A percentile compares a stretch with the other conserved stretches of the same genome.
phyloP scores from a whole-genome alignment of 2,888 invertebrate genomes.

The Lordiphosa fenestrarum region DNA sequence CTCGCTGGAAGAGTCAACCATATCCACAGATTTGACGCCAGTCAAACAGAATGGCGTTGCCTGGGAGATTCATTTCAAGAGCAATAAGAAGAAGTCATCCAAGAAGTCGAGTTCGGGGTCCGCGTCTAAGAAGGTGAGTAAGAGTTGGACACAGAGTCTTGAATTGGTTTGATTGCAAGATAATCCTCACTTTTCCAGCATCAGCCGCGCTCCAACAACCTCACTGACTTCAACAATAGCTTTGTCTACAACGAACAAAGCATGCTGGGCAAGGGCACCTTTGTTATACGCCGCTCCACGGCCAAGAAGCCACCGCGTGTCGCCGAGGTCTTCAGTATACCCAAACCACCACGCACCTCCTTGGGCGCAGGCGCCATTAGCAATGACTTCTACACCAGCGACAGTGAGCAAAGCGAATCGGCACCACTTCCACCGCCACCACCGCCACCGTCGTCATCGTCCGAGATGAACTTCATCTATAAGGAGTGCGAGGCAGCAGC shows the following conservation, averaged over 20 bases:
- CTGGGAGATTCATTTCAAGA: conserved; percentile 92
- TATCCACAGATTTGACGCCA: conserved; percentile 82
- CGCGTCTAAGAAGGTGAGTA: conserved; percentile 41
- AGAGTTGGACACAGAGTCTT: too few relatives aligned
- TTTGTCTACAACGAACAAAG: conserved; percentile 67
- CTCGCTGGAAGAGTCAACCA: conserved; percentile 85
- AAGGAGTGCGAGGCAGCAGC: conserved; percentile 81
- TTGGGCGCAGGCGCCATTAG: conserved; percentile 34
- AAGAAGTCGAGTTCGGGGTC: conserved; percentile 37
- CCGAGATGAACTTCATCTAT: conserved; percentile 79
- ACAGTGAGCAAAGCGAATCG: conserved; percentile 53
- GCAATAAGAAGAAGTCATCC: conserved; percentile 48
- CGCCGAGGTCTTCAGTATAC: conserved; percentile 64
- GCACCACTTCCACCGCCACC: conserved; percentile 31
- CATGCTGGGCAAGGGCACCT: conserved; percentile 86
- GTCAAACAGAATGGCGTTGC: conserved; percentile 91
- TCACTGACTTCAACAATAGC: conserved; percentile 52
- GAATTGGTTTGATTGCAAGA: neutral
- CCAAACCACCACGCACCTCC: conserved; percentile 55
- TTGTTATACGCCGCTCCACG: conserved; percentile 84
- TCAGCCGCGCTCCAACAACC: conserved; percentile 29
- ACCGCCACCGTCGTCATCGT: conserved; percentile 37
- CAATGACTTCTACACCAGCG: conserved; percentile 68
- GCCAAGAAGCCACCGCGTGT: conserved; percentile 68
- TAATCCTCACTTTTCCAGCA: conserved; percentile 13